A percentile compares a stretch with the other conserved stretches of the same genome.
Conservation (phyloP, 2,113 vertebrate species). For the Arizona elegans region DNA sequence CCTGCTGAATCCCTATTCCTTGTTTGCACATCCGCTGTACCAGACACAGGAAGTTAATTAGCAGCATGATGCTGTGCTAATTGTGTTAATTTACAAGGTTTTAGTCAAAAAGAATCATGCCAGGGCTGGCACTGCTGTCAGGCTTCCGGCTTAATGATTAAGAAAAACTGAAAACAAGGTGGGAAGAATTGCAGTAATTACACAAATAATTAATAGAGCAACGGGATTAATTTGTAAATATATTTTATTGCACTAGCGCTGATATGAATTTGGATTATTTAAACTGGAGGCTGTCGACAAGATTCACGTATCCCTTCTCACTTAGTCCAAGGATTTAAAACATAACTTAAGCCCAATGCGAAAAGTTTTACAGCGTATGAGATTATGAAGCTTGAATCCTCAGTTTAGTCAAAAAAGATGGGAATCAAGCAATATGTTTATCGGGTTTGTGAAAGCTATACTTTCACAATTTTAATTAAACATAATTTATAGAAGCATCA, state of each 20-base stretch:
- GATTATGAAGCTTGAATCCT: not conserved
- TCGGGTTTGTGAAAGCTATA: constrained; percentile 32
- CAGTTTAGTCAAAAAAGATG: not conserved
- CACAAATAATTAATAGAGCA: constrained; percentile 83
- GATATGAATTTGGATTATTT: constrained; percentile 71
- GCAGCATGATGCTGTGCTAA: constrained; percentile 96
- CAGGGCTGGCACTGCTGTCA: constrained; percentile 90
- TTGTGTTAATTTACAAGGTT: constrained; percentile 99
- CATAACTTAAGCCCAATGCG: constrained; percentile 48
- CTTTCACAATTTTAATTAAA: constrained; percentile 30
- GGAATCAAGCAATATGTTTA: not conserved
- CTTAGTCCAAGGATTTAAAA: constrained; percentile 63
- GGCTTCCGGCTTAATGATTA: constrained; percentile 88
- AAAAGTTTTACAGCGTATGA: constrained; percentile 31
- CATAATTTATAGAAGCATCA: constrained; percentile 56
- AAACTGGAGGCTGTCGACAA: constrained; percentile 46
- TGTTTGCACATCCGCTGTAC: constrained; percentile 86
- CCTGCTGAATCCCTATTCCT: constrained; percentile 83
- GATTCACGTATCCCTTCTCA: constrained; percentile 65
- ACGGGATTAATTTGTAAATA: constrained; percentile 81
- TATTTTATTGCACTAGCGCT: constrained; percentile 74
- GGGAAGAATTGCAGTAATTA: constrained; percentile 84
- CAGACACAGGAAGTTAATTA: constrained; percentile 95
- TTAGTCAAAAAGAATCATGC: constrained; percentile 93
- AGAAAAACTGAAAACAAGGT: constrained; percentile 86